Evolutionary conservation across 2,113 vertebrate genomes (phyloP), one percentile per base, ranked within the genome.

Genomic region (Thalassarche chlororhynchos): DNA sequence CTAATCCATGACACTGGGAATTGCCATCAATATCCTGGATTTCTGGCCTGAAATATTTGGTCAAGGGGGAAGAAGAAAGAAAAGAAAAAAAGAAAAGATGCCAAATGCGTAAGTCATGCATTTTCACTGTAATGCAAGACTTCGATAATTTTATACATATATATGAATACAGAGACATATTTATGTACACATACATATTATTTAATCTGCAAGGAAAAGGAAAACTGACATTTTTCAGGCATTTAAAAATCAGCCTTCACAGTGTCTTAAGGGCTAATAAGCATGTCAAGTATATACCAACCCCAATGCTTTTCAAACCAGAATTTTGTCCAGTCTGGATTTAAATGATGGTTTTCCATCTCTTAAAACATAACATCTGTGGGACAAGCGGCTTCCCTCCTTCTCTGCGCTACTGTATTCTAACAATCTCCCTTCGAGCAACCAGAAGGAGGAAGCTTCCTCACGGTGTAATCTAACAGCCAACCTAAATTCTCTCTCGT

Each of bases 1-100:
- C 97, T 70, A 99, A 79, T 62, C 98, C 98, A 2, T 98, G 99
- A 82, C 98, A 98, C 68, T 98, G 98, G 13, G 99, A 94, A 55
- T 70, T 97, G 81, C 97, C 42, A 7, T 99, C 99, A 9, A 99
- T 98, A n/a, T 99, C 99, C 49, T 98, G 98, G 85, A 98, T 98
- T 91, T 99, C 99, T 32, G 99, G 98, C 98, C 99, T 99, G 97
- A 19, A 91, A 60, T 9, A 26, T 65, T 81, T 14, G 36, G 38
- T 44, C 38, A 60, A n/a, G 26, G 7, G 12, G 17, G 29, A 6
- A 57, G 44, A 8, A 29, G 38, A 1, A 68, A 42, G 52, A 8
- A 74, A 54, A 34, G 8, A 5, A 34, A 38, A 38, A 24, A 65
- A 46, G 5, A 18, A 38, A 47, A 83, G 31, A 38, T 7, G 47